A percentile compares a stretch with the other conserved stretches of the same genome.
phyloP scores from a whole-genome alignment of 2,888 invertebrate genomes.

The Holacanthella duospinosa region DNA sequence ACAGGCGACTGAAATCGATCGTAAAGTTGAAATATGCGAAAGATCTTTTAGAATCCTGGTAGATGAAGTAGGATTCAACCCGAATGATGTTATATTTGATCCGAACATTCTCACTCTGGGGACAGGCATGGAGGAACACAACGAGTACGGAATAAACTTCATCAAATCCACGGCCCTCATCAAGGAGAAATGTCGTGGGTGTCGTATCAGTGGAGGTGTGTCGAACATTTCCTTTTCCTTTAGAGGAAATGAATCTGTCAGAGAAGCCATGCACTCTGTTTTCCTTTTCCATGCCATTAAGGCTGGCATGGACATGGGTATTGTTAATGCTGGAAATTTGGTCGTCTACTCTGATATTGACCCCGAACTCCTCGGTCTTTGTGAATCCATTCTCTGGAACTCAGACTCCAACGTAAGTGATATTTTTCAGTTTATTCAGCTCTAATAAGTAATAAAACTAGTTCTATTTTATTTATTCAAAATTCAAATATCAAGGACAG shows the following conservation, averaged over 20 bases:
- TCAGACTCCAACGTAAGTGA: constrained; percentile 43
- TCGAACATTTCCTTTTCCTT: constrained; percentile 52
- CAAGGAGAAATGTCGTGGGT: constrained; percentile 44
- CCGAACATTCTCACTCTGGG: constrained; percentile 52
- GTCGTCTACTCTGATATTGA: constrained; percentile 50
- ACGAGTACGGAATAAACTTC: constrained; percentile 47
- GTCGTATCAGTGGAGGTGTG: constrained; percentile 50
- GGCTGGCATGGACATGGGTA: constrained; percentile 51
- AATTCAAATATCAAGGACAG: too few relatives aligned
- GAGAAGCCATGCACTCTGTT: constrained; percentile 51
- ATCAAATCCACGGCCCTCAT: constrained; percentile 47
- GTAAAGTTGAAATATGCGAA: constrained; percentile 48
- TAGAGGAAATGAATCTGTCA: constrained; percentile 48
- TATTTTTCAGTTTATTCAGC: too few relatives aligned
- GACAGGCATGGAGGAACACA: constrained; percentile 52
- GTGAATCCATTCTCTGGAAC: constrained; percentile 49
- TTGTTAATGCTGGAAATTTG: constrained; percentile 50
- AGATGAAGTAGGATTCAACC: constrained; percentile 46
- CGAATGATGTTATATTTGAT: constrained; percentile 51
- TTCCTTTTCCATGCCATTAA: constrained; percentile 52
- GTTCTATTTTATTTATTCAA: too few relatives aligned
- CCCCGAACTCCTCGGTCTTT: constrained; percentile 43
- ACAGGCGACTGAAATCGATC: constrained; percentile 46
- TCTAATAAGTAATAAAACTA: too few relatives aligned
- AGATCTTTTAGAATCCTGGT: constrained; percentile 47